Percentiles rank a stretch among this genome's conserved stretches.
phyloP scores from a whole-genome alignment of 2,888 invertebrate genomes.

The Macaria liturata region DNA sequence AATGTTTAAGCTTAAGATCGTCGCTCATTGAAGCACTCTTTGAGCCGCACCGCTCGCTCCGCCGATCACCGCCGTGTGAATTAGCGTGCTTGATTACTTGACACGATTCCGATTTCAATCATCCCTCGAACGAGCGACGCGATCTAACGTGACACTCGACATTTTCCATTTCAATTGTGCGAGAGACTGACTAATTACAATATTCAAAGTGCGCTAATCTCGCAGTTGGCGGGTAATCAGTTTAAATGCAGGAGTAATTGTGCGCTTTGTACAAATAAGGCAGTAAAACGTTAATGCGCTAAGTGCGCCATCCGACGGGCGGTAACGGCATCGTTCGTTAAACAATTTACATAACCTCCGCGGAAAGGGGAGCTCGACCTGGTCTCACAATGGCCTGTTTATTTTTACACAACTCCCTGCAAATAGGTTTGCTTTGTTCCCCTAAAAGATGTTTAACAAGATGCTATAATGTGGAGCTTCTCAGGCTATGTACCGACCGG shows the following conservation, averaged over 20 bases:
- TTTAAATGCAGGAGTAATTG: slow-evolving; percentile 73
- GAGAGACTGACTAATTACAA: slow-evolving; percentile 54
- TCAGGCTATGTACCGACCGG: slow-evolving; percentile 30
- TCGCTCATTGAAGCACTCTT: slow-evolving; percentile 40
- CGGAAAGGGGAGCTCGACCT: slow-evolving; percentile 26
- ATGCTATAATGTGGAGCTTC: slow-evolving; percentile 29
- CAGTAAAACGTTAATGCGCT: slow-evolving; percentile 73
- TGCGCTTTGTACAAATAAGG: slow-evolving; percentile 71
- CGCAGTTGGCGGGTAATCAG: slow-evolving; percentile 54
- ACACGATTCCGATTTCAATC: slow-evolving; percentile 24
- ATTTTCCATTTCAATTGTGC: slow-evolving; percentile 17
- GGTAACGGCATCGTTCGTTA: slow-evolving; percentile 63
- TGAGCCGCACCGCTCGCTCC: slow-evolving; percentile 26
- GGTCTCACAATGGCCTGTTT: slow-evolving; percentile 35
- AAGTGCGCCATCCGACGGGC: slow-evolving; percentile 63
- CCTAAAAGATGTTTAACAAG: slow-evolving; percentile 37
- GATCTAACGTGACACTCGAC: not conserved
- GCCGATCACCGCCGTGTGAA: slow-evolving; percentile 24
- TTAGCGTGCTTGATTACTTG: slow-evolving; percentile 29
- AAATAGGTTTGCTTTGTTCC: slow-evolving; percentile 33
- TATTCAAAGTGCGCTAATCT: slow-evolving; percentile 51
- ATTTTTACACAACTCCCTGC: slow-evolving; percentile 36
- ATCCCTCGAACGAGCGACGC: slow-evolving; percentile 25
- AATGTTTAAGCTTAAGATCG: slow-evolving; percentile 56
- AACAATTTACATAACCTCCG: slow-evolving; percentile 72